Evolutionary conservation across 2,113 vertebrate genomes (phyloP), one percentile per base, ranked within the genome.

Genomic region (Oenanthe oenanthe): DNA sequence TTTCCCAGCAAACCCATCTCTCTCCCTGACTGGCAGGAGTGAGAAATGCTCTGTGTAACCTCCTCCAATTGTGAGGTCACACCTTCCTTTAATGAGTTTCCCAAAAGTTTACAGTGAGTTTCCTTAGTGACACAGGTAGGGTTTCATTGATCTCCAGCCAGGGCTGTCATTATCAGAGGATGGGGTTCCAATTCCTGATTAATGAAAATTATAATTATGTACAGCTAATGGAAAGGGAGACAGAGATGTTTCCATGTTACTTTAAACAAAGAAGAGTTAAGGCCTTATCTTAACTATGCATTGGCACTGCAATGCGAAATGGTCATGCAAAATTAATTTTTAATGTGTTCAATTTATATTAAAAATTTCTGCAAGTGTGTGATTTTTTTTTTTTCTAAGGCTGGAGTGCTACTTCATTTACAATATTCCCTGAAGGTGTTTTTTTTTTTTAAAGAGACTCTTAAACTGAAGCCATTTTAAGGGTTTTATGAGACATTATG

Each of bases 401-500:
- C 97, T 97, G 96, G 97, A 98, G 98, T 98, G 97, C 97, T 98
- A 98, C 98, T 98, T 98, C 98, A 98, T 98, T 98, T 98, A 98
- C 97, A 98, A 98, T 98, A 98, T 98, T 98, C 98, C 98, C 98
- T 97, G 98, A 98, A 98, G 98, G 98, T 98, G 97, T 74, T 83
- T 97, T 96, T 97, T 97, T 96, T 98, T 98, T 98, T 98, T 97
- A 98, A 98, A 98, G 97, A 98, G 97, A 98, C 98, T 98, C 97
- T 98, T 98, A 98, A 98, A 98, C 98, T 98, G 98, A 98, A 98
- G 98, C 97, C 97, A 98, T 98, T 98, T 98, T 98, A 98, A 98
- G 98, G 98, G 98, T 98, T 98, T 98, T 98, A 99, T 98, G 98
- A 98, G 98, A 98, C 98, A 98, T 99, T 99, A 99, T 98, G 98